Evolutionary conservation across 2,888 invertebrate species (phyloP), one percentile per base, ranked within the genome.

Genomic region (Athetis lepigone): DNA sequence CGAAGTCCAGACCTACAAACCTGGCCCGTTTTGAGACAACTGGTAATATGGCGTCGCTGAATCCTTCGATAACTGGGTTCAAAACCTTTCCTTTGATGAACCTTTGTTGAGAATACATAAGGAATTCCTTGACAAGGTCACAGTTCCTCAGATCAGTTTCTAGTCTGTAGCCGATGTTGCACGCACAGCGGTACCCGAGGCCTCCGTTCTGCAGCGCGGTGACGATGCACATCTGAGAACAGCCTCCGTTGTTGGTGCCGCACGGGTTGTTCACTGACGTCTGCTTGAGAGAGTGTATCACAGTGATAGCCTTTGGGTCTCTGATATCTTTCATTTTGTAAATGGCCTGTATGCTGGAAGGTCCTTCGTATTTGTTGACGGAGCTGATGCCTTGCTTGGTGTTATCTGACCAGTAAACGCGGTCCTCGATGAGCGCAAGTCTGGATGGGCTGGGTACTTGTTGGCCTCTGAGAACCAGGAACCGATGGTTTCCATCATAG

Each of bases 1-100:
- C 99, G 85, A 98, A 99, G 87, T 99, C 99, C 37, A 99, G 92
- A 0, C 99, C 99, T 0, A 99, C 99, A 87, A 99, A 99, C 79
- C 99, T 96, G 0, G 99, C 99, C 33, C 98, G 95, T 56, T 98
- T 95, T 0, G 99, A 98, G 0, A 98, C 98, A 0, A 99, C 98
- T 0, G 99, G 99, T 33, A 98, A 94, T 58, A 99, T 99, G 6
- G 99, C 99, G 86, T 99, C 99, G 81, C 98, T 98, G 88, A 99
- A 98, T 0, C 98, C 98, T 88, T 98, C 97, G 56, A 97, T 97
- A 0, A 98, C 97, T 0, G 98, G 98, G 83, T 98, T 96, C 33
- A 98, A 89, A 0, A 98, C 98, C 88, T 98, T 98, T 37, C 99
- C 99, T 87, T 99, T 98, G 77, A 99, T 99, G 85, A 99, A 98